A percentile compares a stretch with the other conserved stretches of the same genome.
Evolutionary conservation across 2,888 invertebrate species (phyloP).

Genomic region (Hemistola chrysoprasaria): DNA sequence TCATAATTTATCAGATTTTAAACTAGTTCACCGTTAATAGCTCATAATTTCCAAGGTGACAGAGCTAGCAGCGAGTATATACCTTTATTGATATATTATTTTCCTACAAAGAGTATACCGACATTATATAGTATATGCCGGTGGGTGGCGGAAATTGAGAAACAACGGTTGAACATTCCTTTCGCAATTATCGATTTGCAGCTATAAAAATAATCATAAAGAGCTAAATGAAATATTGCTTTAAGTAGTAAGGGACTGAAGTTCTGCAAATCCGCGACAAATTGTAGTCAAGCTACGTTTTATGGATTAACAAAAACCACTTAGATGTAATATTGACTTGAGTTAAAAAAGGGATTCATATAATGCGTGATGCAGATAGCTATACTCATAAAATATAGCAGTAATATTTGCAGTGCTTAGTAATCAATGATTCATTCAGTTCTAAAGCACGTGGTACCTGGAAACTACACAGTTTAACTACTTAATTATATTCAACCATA

Average conservation of each 20-base stretch:
- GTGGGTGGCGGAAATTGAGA: conserved; percentile 61
- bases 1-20: conserved; percentile 19
- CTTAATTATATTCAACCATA: not conserved
- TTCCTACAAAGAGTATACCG: conserved; percentile 19
- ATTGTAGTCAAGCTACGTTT: too few species aligned
- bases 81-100: conserved; percentile 12
- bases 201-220: conserved; percentile 24
- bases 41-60: conserved; percentile 9
- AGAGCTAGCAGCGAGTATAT: conserved; percentile 7
- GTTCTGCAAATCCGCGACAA: too few species aligned
- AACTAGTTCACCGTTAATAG: conserved; percentile 22
- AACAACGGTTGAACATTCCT: conserved; percentile 40
- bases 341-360: too few species aligned
- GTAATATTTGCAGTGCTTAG: conserved; percentile 26
- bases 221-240: too few species aligned
- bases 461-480: conserved; percentile 3
- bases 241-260: too few species aligned
- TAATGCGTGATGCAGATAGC: not conserved
- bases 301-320: too few species aligned
- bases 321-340: too few species aligned
- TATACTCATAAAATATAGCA: too few species aligned
- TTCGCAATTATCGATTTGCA: conserved; percentile 55
- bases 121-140: conserved; percentile 29
- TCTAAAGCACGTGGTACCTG: conserved; percentile 36
- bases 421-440: conserved; percentile 45